Base-by-base conservation (phyloP, 2,113 vertebrate species). In the Clarias gariepinus region DNA sequence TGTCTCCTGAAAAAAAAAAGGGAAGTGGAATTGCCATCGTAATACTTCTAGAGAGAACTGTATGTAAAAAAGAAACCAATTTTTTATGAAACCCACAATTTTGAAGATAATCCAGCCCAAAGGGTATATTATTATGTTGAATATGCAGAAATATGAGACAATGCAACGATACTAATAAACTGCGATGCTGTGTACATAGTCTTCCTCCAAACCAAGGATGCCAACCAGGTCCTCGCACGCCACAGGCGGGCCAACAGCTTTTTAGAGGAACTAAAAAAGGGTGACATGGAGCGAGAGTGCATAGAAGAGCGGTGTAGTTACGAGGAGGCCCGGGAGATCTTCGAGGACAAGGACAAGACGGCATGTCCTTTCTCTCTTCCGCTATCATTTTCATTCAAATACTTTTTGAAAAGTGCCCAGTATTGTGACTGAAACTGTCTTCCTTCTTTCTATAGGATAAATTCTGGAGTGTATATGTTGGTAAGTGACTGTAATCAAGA, bases 261-360 rank as follows among this genome's bases (percentile, higher is more conserved):
- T 0, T 85, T 94, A 0, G 98, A 99, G 90, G 98, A 99, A 91
- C 0, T 94, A 0, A 96, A 95, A 88, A 7, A 95, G 88, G 98
- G 98, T 3, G 92, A 97, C 90, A 94, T 97, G 90, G 97, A 99
- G 93, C 93, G 98, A 36, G 98, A 99, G 89, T 99, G 98, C 30
- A 0, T 23, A 0, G 98, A 99, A 90, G 98, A 99, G 91, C 91
- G 64, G 0, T 99, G 98, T 89, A 90, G 85, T 0, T 93, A 84
- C 2, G 98, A 99, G 91, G 98, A 99, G 91, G 97, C 96, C 25
- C 94, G 96, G 4, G 98, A 99, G 92, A 96, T 97, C 86, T 99
- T 97, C n/a, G 97, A 99, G 92, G 53, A 99, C 25, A 0, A 5
- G 0, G 90, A 92, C 0, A 92, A 92, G 92, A 98, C 97, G 53